These are phyloP conservation scores for Prosopocoilus inquinatus DNA, from an alignment of 2,888 invertebrate species.

Conservation along the genomic window DNA sequence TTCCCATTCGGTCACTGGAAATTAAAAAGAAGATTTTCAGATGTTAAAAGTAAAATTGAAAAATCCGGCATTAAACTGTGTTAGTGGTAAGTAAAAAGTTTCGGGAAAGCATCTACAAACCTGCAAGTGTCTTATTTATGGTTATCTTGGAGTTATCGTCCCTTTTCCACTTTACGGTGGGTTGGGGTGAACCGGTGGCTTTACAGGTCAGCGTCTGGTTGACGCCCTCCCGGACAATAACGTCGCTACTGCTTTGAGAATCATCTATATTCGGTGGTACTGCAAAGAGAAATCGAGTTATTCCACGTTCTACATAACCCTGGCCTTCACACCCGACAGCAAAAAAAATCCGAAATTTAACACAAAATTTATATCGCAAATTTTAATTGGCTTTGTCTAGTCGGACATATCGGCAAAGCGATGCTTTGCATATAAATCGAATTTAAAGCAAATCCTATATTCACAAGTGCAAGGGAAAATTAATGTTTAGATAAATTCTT, in stretches of 20 bases:
- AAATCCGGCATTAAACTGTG: neutral
- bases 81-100: constrained; percentile 27
- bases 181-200: constrained; percentile 85
- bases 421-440: no score
- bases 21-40: constrained; percentile 4
- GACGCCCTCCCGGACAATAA: constrained; percentile 85
- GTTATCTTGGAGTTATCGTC: constrained; percentile 85
- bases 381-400: no score
- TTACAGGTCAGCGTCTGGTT: constrained; percentile 87
- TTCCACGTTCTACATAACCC: neutral
- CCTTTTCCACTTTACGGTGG: constrained; percentile 87
- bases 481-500: no score
- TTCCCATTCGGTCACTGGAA: constrained; percentile 78
- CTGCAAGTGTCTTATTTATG: constrained; percentile 78
- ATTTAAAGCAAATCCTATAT: no score
- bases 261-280: constrained; percentile 93
- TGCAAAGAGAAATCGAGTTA: constrained; percentile 47
- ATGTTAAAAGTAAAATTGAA: neutral
- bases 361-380: no score
- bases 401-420: no score
- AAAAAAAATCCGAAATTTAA: no score
- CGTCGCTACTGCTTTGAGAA: constrained; percentile 85
- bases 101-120: constrained; percentile 51
- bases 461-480: no score
- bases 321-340: neutral